Percentiles rank a stretch among this genome's conserved stretches.
These are phyloP conservation scores for Calliopum simillimum DNA, from an alignment of 2,888 invertebrate species.

Conservation along the genomic window DNA sequence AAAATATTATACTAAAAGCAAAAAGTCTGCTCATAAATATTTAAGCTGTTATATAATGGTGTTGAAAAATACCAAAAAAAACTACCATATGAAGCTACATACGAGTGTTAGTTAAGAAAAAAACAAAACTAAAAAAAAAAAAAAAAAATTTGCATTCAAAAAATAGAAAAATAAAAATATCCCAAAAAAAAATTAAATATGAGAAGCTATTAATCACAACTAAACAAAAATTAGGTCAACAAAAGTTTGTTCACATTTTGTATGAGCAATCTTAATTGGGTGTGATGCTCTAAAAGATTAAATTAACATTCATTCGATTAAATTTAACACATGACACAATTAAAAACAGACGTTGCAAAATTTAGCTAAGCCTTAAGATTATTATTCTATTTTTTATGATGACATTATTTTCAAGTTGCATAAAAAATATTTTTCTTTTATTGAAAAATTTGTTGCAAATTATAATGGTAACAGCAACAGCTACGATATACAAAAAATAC, in stretches of 20 bases:
- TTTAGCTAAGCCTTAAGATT: too few relatives aligned
- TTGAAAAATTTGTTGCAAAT: too few relatives aligned
- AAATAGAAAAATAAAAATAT: not conserved
- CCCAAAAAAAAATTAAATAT: not conserved
- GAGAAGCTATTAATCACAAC: slow-evolving; percentile 14
- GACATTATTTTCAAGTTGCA: too few relatives aligned
- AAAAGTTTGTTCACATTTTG: slow-evolving; percentile 21
- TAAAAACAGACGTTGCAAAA: too few relatives aligned
- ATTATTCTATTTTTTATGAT: too few relatives aligned
- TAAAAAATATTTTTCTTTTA: too few relatives aligned
- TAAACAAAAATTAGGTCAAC: slow-evolving; percentile 15
- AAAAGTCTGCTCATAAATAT: not conserved
- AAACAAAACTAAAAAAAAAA: not conserved
- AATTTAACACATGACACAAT: too few relatives aligned
- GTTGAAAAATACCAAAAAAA: slow-evolving; percentile 5
- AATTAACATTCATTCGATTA: too few relatives aligned
- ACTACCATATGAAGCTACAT: not conserved
- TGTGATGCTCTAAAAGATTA: too few relatives aligned
- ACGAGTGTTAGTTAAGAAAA: too few relatives aligned
- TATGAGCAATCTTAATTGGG: not conserved
- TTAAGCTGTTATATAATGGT: slow-evolving; percentile 4
- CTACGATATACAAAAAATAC: too few relatives aligned
- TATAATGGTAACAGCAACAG: too few relatives aligned
- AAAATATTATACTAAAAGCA: not conserved
- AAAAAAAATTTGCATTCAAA: not conserved